Conservation (phyloP, 2,113 vertebrate species). For the Poicephalus gulielmi region DNA sequence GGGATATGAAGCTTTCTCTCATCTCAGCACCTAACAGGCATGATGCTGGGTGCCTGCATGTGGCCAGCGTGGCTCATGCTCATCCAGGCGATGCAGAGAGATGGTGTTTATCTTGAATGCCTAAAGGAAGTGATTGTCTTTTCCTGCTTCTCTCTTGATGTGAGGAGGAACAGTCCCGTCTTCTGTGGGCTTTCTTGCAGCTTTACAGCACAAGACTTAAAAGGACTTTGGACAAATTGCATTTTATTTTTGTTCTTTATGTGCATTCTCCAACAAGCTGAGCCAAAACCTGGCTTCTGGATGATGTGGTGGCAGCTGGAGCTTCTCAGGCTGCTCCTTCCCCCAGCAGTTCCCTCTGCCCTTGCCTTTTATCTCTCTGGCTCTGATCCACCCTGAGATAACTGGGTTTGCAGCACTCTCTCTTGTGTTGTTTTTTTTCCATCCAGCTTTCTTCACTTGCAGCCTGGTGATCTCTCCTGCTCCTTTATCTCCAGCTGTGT, state of each 20-base stretch:
- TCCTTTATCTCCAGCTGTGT: background rate
- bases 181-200: background rate
- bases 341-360: background rate
- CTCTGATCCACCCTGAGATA: constrained; percentile 3
- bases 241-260: background rate
- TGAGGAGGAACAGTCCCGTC: background rate
- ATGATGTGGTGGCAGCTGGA: background rate
- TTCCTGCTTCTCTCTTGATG: background rate
- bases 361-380: constrained; percentile 20
- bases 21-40: background rate
- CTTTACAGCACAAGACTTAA: fast-evolving
- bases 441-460: background rate
- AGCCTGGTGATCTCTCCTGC: background rate
- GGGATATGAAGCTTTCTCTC: background rate
- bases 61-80: background rate
- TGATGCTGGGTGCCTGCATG: background rate
- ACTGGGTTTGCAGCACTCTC: background rate
- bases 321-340: background rate
- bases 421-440: background rate
- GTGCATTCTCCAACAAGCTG: background rate
- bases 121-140: background rate
- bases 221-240: background rate
- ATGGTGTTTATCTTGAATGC: background rate
- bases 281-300: background rate
- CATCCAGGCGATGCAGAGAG: background rate